Evolutionary conservation across 1,140 invertebrate genomes (phyloP), one percentile per base, ranked within the genome.

Genomic region (Littorina saxatilis): DNA sequence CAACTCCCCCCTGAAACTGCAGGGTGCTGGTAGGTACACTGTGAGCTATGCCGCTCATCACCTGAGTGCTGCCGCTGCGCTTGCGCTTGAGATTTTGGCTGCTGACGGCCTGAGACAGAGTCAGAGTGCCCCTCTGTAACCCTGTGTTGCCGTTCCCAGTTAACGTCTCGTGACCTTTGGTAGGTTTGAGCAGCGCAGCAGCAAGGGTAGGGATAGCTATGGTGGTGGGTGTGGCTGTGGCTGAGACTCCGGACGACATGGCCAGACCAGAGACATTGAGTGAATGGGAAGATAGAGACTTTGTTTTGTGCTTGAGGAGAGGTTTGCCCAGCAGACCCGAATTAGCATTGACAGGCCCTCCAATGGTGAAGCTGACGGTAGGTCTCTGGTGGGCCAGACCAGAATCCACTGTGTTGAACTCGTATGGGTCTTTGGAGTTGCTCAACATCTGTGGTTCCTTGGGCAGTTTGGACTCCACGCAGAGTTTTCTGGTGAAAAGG

Each of bases 381-480:
- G 82, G 76, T 82, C 47, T 68, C 81, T 83, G 82, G 39, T 85
- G 83, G n/a, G 63, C 77, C 73, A 80, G 76, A 35, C 82, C 73
- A 61, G 78, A 78, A 76, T 91, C 89, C 40, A 89, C 55, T 52
- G 85, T 77, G 47, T 85, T 88, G 80, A 91, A 91, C 58, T 91
- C 90, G 83, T 91, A 91, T 0, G 90, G 90, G 81, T 91, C 90
- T 73, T 88, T 86, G 37, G 87, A 88, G 72, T 84, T 88, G 50
- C 82, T 85, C 2, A 72, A 29, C 66, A 82, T 70, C 66, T 89
- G 88, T 39, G 85, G 76, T 72, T 91, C 90, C 73, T 89, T 89
- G 13, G 90, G 89, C 47, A 91, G 79, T 74, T 90, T 90, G 13
- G 89, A 88, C 83, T 91, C 90, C 37, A 91, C 86, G 87, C 90